Conservation (phyloP, 1,140 invertebrate genomes). For the Drosophila santomea region DNA sequence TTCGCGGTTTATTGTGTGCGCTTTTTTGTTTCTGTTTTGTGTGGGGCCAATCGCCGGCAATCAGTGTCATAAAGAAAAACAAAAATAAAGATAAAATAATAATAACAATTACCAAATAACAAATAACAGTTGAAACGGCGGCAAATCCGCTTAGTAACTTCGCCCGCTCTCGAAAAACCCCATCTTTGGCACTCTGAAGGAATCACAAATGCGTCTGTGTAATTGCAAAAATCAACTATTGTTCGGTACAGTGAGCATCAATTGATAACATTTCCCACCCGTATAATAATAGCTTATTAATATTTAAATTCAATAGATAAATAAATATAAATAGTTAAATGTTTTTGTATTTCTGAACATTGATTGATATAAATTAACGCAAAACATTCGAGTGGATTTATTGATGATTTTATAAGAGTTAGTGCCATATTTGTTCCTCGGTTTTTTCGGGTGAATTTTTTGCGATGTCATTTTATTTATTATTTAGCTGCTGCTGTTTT, state of each 20-base stretch:
- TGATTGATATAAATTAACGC: neutral
- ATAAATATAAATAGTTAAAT: neutral
- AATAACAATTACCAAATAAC: conserved; percentile 6
- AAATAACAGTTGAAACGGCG: conserved; percentile 40
- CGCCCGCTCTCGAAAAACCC: neutral
- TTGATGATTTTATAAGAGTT: neutral
- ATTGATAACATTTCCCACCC: no score
- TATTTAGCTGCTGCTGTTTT: conserved; percentile 43
- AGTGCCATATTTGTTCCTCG: neutral
- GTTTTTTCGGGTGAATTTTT: conserved; percentile 19
- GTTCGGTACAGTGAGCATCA: neutral
- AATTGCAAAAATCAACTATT: conserved; percentile 30
- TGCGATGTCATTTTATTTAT: conserved; percentile 69
- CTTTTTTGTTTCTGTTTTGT: neutral
- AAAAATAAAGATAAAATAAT: neutral
- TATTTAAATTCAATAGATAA: no score
- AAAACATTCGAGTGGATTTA: neutral
- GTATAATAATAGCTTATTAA: no score
- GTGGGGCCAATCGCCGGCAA: conserved; percentile 42
- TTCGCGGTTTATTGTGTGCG: neutral
- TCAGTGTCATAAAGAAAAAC: conserved; percentile 17
- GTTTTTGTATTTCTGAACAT: neutral
- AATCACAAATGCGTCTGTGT: conserved; percentile 10
- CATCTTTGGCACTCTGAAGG: conserved; percentile 1
- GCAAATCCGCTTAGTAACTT: conserved; percentile 70